Conservation (phyloP, 2,888 invertebrate genomes). For the Nematopogon swammerdamellus region DNA sequence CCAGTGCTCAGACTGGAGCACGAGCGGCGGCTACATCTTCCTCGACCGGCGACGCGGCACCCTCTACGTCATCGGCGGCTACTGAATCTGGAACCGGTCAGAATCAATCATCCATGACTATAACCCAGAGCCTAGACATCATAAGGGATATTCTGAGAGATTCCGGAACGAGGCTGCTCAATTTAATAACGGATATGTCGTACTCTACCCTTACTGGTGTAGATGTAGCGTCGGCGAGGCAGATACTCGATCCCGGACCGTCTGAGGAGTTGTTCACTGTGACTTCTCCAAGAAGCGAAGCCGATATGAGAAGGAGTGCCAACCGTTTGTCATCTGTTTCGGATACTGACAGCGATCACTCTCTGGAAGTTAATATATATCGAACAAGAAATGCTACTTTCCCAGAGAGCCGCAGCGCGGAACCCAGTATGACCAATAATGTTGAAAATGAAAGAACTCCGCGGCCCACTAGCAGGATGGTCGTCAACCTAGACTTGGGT, state of each 20-base stretch:
- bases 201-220: conserved; percentile 33
- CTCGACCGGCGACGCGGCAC: no score
- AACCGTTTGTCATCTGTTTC: conserved; percentile 23
- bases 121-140: conserved; percentile 43
- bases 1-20: no score
- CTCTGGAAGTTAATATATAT: conserved; percentile 39
- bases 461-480: conserved; percentile 26
- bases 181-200: conserved; percentile 47
- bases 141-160: conserved; percentile 47
- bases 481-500: conserved; percentile 22
- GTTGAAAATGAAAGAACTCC: not conserved
- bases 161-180: conserved; percentile 42
- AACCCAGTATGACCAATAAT: no score
- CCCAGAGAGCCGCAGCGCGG: not conserved
- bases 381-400: conserved; percentile 37
- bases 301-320: not conserved
- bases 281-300: not conserved
- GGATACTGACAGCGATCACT: conserved; percentile 41
- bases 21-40: no score
- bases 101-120: conserved; percentile 9
- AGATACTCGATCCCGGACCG: not conserved
- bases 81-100: not conserved
- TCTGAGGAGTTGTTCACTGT: not conserved
- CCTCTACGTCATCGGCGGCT: not conserved
- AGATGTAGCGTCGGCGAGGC: conserved; percentile 21